Conservation (phyloP, 2,888 invertebrate species). For the Girardia tigrina region DNA sequence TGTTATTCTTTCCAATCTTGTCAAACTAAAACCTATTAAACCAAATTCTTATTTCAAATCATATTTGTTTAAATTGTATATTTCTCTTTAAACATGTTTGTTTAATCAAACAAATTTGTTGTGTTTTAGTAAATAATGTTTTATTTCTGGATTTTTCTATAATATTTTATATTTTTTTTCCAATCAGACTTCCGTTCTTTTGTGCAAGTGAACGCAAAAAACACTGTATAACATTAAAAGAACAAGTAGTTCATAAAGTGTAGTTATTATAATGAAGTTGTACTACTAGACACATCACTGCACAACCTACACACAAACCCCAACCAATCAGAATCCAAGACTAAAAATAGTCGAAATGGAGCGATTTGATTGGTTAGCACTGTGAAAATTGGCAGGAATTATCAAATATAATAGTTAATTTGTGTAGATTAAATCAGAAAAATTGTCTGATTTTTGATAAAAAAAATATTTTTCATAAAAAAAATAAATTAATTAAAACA, state of each 20-base stretch:
- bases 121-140: no score
- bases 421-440: constrained; percentile 6
- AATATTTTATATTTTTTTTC: no score
- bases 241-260: background rate
- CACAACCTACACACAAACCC: background rate
- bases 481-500: background rate
- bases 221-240: background rate
- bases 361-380: background rate
- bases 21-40: no score
- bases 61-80: no score
- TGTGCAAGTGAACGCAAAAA: background rate
- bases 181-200: constrained; percentile 19
- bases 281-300: background rate
- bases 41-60: no score
- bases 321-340: background rate
- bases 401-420: background rate
- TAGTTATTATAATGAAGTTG: background rate
- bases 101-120: no score
- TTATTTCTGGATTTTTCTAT: no score
- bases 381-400: constrained; percentile 17
- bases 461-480: background rate
- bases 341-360: background rate
- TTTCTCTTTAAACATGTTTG: no score
- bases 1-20: no score
- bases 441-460: background rate